phyloP scores from a whole-genome alignment of 1,140 invertebrate genomes.

The Sycobia sp. region DNA sequence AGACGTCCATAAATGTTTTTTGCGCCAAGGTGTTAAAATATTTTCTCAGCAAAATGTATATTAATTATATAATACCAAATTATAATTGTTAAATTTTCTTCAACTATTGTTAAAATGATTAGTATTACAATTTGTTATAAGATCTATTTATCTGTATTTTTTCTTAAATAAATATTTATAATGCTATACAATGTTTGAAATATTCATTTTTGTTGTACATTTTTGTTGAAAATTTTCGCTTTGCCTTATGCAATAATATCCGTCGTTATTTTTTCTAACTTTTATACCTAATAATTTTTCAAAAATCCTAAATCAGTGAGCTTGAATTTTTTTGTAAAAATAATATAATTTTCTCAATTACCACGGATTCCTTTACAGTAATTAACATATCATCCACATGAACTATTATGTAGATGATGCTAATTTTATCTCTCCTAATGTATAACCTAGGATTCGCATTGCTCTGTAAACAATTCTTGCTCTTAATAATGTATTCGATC shows the following conservation, averaged over 20 bases:
- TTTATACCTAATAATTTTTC: background rate
- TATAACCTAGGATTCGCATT: slow-evolving; percentile 34
- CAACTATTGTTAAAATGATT: too few species aligned
- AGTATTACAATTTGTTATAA: too few species aligned
- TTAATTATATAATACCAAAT: too few species aligned
- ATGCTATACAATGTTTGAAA: too few species aligned
- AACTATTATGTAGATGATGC: slow-evolving; percentile 9
- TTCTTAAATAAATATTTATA: too few species aligned
- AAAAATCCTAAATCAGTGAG: background rate
- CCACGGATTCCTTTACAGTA: background rate
- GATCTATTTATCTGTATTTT: too few species aligned
- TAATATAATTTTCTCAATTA: background rate
- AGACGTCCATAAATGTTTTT: too few species aligned
- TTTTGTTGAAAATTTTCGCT: background rate
- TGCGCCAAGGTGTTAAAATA: too few species aligned
- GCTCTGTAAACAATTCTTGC: background rate
- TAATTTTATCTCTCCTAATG: slow-evolving; percentile 26
- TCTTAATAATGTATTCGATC: background rate
- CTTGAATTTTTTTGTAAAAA: background rate
- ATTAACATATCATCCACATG: slow-evolving; percentile 5
- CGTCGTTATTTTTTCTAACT: background rate
- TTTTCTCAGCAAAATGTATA: too few species aligned
- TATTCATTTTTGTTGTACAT: too few species aligned
- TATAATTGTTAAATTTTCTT: too few species aligned
- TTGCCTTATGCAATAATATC: background rate